Conservation (phyloP, 2,113 vertebrate species). For the Aspiorhynchus laticeps region DNA sequence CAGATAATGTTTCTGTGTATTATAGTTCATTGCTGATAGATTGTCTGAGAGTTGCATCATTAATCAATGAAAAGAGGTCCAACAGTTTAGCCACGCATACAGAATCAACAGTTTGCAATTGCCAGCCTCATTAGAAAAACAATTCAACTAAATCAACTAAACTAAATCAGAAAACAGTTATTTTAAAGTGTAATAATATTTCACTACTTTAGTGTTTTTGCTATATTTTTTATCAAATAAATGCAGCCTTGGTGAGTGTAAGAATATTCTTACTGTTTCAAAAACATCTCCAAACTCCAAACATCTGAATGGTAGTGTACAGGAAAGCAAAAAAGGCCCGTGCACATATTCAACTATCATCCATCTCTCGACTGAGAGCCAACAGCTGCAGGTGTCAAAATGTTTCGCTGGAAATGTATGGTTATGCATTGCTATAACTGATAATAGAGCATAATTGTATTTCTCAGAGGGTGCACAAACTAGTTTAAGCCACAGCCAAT, state of each 20-base stretch:
- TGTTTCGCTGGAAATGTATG: neutral
- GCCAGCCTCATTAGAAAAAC: neutral
- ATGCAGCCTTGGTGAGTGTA: neutral
- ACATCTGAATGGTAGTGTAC: neutral
- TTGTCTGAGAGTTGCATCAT: neutral
- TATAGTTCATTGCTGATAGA: neutral
- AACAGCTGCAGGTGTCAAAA: slow-evolving; percentile 35
- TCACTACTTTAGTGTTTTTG: neutral
- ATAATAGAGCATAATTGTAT: slow-evolving; percentile 5
- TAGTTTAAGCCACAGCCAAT: neutral
- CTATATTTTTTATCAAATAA: neutral
- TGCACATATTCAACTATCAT: neutral
- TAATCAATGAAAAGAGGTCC: neutral
- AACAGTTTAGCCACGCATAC: neutral
- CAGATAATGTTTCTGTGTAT: neutral
- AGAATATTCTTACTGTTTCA: neutral
- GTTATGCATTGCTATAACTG: neutral
- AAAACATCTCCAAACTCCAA: neutral
- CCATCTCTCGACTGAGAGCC: neutral
- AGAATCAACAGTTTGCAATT: slow-evolving; percentile 13
- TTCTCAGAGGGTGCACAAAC: neutral
- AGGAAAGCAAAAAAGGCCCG: neutral
- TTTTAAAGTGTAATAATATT: neutral
- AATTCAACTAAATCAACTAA: neutral
- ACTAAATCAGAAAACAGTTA: neutral